Conservation (phyloP, 2,888 invertebrate species). For the Timema podura region DNA sequence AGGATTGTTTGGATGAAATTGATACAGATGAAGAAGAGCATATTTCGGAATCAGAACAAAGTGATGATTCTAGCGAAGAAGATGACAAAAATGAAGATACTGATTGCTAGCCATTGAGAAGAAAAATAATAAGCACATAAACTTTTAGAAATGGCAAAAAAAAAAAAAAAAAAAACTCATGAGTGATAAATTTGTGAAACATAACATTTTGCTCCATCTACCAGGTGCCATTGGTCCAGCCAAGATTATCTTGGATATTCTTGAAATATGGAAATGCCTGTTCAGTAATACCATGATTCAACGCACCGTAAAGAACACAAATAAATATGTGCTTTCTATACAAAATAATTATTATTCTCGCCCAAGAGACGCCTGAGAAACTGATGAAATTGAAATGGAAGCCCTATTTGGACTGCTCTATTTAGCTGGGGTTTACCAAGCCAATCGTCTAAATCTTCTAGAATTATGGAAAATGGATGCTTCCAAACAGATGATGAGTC, state of each 20-base stretch:
- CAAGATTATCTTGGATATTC: not conserved
- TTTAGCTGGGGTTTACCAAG: not conserved
- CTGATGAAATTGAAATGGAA: constrained; percentile 5
- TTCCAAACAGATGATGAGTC: not conserved
- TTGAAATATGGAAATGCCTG: not conserved
- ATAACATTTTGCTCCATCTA: not conserved
- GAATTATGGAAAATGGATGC: not conserved
- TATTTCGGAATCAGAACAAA: not conserved
- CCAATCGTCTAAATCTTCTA: not conserved
- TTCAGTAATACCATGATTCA: not conserved
- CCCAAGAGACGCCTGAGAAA: not conserved
- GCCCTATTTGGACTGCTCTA: not conserved
- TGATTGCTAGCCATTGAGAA: not conserved
- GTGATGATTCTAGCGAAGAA: constrained; percentile 3
- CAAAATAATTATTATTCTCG: not conserved
- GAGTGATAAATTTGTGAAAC: not conserved
- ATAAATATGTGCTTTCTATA: constrained; percentile 8
- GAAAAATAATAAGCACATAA: not conserved
- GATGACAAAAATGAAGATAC: not conserved
- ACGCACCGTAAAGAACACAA: not conserved
- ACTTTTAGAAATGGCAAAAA: not conserved
- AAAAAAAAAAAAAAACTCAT: not conserved
- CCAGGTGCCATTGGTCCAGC: not conserved
- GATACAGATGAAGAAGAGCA: not conserved
- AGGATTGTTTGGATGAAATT: constrained; percentile 6